Base-by-base conservation (phyloP, 1,140 invertebrate species). In the Microplitis demolitor region DNA sequence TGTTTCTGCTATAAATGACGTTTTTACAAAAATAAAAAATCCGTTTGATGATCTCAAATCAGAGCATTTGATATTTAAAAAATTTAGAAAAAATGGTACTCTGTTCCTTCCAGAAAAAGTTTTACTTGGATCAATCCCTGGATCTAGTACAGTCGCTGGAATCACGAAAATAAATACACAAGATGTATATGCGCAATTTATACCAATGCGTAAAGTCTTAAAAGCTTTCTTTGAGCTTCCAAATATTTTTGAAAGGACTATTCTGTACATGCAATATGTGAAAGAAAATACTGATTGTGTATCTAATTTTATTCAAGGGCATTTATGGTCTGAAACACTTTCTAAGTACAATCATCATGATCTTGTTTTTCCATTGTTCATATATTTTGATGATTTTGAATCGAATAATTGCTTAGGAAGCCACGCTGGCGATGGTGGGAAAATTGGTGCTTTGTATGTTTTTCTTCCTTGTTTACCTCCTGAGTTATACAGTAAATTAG, bases 391-490 rank as follows among this genome's bases (percentile, higher is more conserved):
- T 33, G 51, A 66, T 33, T 71, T 50, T 39, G 34, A 71, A 50
- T 45, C 62, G 4, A 39, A 39, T 39, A 45, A 73, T 39, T 37
- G 62, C n/a, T 34, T 73, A 14, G 76, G 78, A 34, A 72, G 64
- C 45, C 74, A 76, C 60, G 50, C 70, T 37, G 78, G 79, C 13
- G 54, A 73, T 50, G 71, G 78, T 56, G 54, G 54, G 4, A 79
- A 80, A 68, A 69, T 78, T 50, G 77, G 79, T 33, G 75, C 71
- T 31, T 73, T 79, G 31, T 79, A 79, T 63, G 45, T 77, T 37
- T 74, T 73, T 8, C 16, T 80, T 33, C 60, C 74, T 39, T 78
- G 71, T 53, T 31, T 80, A 34, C 78, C 78, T 34, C 77, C 77
- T 11, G 54, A 73, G 24, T 54, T 64, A 3, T 37, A 54, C 9